Evolutionary conservation across 2,113 vertebrate genomes (phyloP).

Genomic region (Pollimyrus isidori): DNA sequence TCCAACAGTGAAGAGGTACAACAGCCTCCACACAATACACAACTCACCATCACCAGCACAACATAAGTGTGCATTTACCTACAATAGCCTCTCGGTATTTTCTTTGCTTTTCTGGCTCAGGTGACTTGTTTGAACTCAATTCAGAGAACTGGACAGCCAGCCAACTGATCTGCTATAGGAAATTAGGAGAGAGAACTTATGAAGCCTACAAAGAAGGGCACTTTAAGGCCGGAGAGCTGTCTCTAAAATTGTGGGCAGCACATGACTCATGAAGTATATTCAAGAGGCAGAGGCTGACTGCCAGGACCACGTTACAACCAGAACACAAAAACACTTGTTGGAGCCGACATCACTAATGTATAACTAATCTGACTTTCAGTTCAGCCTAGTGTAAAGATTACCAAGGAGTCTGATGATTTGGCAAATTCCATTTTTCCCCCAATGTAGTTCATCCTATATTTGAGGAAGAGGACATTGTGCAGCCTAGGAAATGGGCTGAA

Average conservation of each 20-base stretch:
- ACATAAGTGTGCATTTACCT: background rate
- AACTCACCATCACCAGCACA: background rate
- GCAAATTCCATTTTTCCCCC: background rate
- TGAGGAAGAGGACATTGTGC: background rate
- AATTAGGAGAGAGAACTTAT: background rate
- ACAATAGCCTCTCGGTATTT: background rate
- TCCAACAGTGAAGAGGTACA: constrained; percentile 5
- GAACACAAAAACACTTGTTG: background rate
- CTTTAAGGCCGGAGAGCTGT: background rate
- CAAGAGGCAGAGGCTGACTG: background rate
- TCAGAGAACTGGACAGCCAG: background rate
- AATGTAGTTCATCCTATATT: background rate
- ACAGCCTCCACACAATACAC: background rate
- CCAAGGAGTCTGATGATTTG: background rate
- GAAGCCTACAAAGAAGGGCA: background rate
- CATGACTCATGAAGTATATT: background rate
- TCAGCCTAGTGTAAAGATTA: background rate
- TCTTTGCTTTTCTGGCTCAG: background rate
- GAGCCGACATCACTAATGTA: background rate
- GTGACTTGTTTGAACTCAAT: background rate
- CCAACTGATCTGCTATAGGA: background rate
- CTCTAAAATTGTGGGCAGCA: background rate
- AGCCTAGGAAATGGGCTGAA: background rate
- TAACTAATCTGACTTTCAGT: constrained; percentile 6
- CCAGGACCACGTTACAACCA: background rate